Percentiles rank a stretch among this genome's conserved stretches.
phyloP scores from a whole-genome alignment of 2,888 invertebrate species.

The Hydraecia micacea region DNA sequence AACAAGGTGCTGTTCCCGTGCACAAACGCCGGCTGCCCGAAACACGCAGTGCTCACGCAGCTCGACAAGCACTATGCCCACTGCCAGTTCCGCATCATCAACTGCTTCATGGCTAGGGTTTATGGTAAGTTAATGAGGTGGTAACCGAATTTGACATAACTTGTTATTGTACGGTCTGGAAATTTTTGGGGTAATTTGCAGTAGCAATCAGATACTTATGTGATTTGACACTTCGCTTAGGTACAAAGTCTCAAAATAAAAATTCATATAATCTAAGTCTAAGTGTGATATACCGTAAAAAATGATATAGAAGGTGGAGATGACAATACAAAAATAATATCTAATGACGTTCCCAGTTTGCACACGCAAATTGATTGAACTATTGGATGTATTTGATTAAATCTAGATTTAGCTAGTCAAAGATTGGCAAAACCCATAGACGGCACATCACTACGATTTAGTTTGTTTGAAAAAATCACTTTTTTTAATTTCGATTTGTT shows the following conservation, averaged over 20 bases:
- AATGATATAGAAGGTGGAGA: background rate
- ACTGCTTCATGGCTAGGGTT: slow-evolving; percentile 89
- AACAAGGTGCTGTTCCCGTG: slow-evolving; percentile 91
- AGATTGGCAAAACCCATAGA: background rate
- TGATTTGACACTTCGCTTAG: background rate
- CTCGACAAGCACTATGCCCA: slow-evolving; percentile 88
- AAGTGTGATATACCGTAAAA: background rate
- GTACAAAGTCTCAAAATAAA: background rate
- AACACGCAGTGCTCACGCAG: slow-evolving; percentile 87
- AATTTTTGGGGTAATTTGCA: background rate
- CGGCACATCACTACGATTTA: background rate
- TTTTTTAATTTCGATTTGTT: background rate
- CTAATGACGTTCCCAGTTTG: background rate
- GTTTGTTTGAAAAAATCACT: no score
- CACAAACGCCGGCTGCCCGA: slow-evolving; percentile 90
- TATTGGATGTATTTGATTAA: no score
- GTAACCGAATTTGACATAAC: background rate
- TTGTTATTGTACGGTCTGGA: background rate
- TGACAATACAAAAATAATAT: background rate
- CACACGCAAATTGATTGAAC: no score
- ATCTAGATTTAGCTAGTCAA: background rate
- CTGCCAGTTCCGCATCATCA: slow-evolving; percentile 86
- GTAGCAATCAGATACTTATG: background rate
- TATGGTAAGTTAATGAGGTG: slow-evolving; percentile 78
- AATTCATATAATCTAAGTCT: background rate